A percentile compares a stretch with the other conserved stretches of the same genome.
These are phyloP conservation scores for Sceloporus undulatus DNA, from an alignment of 2,113 vertebrate genomes.

Conservation along the genomic window DNA sequence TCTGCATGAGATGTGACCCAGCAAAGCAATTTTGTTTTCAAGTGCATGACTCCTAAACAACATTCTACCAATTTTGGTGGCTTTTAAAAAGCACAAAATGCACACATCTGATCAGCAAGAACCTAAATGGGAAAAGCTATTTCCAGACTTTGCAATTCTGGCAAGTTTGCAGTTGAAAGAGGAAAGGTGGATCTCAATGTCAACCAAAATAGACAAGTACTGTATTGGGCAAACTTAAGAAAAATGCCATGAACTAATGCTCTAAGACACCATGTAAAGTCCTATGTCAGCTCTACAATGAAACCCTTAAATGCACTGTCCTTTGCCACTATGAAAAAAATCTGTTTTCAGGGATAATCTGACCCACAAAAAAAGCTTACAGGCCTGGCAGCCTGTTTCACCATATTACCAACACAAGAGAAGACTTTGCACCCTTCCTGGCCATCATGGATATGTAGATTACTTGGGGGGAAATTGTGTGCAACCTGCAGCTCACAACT, in stretches of 20 bases:
- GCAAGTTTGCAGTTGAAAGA: background rate
- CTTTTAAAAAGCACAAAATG: background rate
- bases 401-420: background rate
- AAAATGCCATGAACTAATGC: background rate
- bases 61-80: background rate
- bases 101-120: background rate
- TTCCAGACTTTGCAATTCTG: background rate
- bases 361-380: too few species aligned
- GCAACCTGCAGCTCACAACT: too few species aligned
- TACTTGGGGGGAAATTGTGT: background rate
- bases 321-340: too few species aligned
- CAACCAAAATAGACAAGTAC: background rate
- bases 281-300: background rate
- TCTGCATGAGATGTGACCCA: background rate
- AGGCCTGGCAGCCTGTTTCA: too few species aligned
- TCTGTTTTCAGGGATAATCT: too few species aligned
- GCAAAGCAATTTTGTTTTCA: background rate
- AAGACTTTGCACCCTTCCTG: background rate
- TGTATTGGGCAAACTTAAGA: background rate
- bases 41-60: background rate
- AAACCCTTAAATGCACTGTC: too few species aligned
- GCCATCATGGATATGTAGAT: too few species aligned
- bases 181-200: background rate
- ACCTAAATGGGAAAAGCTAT: background rate
- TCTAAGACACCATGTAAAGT: background rate